phyloP scores from a whole-genome alignment of 2,888 invertebrate species.

The Rhorus exstirpatorius region DNA sequence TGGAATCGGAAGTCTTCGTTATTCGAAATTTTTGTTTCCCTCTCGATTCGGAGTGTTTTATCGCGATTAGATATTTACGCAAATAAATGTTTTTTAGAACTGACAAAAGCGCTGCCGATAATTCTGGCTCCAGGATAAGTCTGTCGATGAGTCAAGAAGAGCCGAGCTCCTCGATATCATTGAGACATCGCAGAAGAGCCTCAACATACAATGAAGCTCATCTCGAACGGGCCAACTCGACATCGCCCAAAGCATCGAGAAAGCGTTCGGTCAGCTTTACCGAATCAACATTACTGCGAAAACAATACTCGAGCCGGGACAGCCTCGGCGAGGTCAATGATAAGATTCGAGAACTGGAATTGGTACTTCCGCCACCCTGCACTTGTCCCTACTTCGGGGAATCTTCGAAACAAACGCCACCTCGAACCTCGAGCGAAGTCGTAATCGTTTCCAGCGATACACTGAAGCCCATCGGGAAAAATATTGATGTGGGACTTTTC shows the following conservation, averaged over 20 bases:
- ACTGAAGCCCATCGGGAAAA: constrained; percentile 81
- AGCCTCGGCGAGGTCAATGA: constrained; percentile 69
- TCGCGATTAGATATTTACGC: no score
- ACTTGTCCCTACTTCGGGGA: constrained; percentile 94
- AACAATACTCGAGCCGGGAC: constrained; percentile 68
- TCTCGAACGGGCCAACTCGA: constrained; percentile 83
- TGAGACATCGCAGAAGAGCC: constrained; percentile 84
- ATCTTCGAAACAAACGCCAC: constrained; percentile 87
- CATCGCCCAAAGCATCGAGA: constrained; percentile 84
- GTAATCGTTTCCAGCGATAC: constrained; percentile 88
- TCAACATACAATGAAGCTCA: constrained; percentile 87
- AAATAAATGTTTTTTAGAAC: no score
- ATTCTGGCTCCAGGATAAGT: constrained; percentile 78
- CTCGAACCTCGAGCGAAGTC: constrained; percentile 86
- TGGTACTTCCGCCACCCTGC: constrained; percentile 91
- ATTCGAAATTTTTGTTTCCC: no score
- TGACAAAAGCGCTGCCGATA: constrained; percentile 78
- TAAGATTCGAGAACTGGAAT: constrained; percentile 79
- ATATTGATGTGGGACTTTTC: constrained; percentile 70
- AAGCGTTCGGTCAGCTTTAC: constrained; percentile 87
- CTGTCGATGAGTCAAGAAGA: constrained; percentile 76
- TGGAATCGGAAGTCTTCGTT: no score
- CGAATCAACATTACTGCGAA: constrained; percentile 80
- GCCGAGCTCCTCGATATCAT: constrained; percentile 70
- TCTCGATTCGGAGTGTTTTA: no score